Percentiles rank a stretch among this genome's conserved stretches.
Evolutionary conservation across 2,888 invertebrate species (phyloP).

Genomic region (Timema cristinae): DNA sequence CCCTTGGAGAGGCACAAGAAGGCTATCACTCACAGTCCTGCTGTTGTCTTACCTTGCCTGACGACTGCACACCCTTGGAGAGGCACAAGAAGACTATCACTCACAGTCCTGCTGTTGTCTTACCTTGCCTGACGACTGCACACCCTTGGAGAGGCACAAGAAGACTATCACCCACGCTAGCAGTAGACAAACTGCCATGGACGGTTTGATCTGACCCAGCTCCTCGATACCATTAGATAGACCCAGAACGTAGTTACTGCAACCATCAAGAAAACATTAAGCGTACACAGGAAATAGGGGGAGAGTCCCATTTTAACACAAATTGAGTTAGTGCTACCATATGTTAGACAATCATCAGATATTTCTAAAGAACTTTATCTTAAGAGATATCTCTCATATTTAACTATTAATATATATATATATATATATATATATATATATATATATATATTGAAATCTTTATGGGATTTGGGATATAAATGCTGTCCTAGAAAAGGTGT

Average conservation of each 20-base stretch:
- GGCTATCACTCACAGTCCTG: conserved; percentile 69
- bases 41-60: conserved; percentile 62
- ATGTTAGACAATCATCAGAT: too few species aligned
- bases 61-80: conserved; percentile 75
- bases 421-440: too few species aligned
- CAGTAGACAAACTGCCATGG: conserved; percentile 69
- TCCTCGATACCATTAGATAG: conserved; percentile 71
- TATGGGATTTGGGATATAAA: too few species aligned
- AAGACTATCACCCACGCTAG: conserved; percentile 77
- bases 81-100: conserved; percentile 76
- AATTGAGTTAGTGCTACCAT: too few species aligned
- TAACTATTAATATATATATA: too few species aligned
- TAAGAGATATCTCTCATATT: not conserved
- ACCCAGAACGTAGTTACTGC: conserved; percentile 57
- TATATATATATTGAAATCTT: too few species aligned
- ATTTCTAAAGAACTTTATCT: too few species aligned
- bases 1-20: conserved; percentile 75
- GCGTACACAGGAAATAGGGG: too few species aligned
- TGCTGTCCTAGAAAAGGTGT: too few species aligned
- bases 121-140: conserved; percentile 73
- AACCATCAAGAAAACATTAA: not conserved
- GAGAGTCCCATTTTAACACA: too few species aligned
- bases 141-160: conserved; percentile 72
- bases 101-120: too few species aligned
- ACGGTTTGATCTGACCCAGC: conserved; percentile 61